These are phyloP conservation scores for Chrysopilus asiliformis DNA, from an alignment of 2,888 invertebrate species.

Conservation along the genomic window DNA sequence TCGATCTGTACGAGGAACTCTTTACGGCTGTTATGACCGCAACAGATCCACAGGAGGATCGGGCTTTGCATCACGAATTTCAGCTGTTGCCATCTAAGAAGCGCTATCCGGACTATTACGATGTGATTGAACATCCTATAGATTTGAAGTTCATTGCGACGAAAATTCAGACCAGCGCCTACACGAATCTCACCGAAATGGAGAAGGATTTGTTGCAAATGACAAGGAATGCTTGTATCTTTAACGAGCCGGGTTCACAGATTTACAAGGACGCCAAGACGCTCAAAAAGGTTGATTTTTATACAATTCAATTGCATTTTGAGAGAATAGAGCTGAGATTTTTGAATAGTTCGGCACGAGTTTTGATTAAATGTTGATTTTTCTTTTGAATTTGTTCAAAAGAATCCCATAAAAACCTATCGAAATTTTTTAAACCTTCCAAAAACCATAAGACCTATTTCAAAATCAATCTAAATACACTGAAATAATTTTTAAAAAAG, in stretches of 20 bases:
- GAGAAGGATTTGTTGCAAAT: slow-evolving; percentile 82
- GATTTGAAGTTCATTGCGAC: slow-evolving; percentile 87
- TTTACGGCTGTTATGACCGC: slow-evolving; percentile 80
- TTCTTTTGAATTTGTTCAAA: too few species aligned
- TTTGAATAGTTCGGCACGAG: not conserved
- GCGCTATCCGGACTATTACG: slow-evolving; percentile 91
- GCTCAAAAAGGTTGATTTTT: slow-evolving; percentile 57
- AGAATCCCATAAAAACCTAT: too few species aligned
- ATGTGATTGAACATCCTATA: slow-evolving; percentile 85
- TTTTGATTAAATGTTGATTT: too few species aligned
- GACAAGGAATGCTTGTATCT: slow-evolving; percentile 89
- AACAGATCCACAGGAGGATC: slow-evolving; percentile 57
- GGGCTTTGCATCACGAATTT: slow-evolving; percentile 77
- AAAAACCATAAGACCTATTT: too few species aligned
- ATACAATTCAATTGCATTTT: not conserved
- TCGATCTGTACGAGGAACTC: slow-evolving; percentile 71
- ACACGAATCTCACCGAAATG: slow-evolving; percentile 63
- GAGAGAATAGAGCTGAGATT: slow-evolving; percentile 23
- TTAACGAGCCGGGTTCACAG: slow-evolving; percentile 92
- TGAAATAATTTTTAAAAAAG: too few species aligned
- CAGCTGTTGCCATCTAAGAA: slow-evolving; percentile 84
- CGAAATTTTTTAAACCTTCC: too few species aligned
- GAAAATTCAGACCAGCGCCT: slow-evolving; percentile 76
- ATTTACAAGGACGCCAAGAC: slow-evolving; percentile 92
- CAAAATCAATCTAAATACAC: too few species aligned